Base-by-base conservation (phyloP, 2,797 vertebrate species). In the Phoeniculus purpureus region DNA sequence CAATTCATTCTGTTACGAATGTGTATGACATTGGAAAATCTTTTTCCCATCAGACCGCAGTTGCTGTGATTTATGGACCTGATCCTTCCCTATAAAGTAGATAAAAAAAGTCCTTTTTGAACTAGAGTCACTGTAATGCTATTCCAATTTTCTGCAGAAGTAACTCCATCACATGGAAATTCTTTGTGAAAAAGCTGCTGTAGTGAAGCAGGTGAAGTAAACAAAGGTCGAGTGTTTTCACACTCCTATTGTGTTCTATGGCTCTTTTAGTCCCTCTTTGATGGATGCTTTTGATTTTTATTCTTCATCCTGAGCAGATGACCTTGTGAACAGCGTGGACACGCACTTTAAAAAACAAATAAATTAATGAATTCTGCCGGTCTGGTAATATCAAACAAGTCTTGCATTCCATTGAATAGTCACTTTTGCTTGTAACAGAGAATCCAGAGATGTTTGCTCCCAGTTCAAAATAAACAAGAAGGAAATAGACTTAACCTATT, bases 1-100 rank as follows among this genome's bases (percentile, higher is more conserved):
- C 82, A 86, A 89, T 95, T 84, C 74, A 52, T 90, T 91, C 80
- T 88, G 32, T 84, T 85, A 87, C 5, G 43, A 94, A 88, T 1
- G 9, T 58, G 60, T 67, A 91, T 93, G 91, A 87, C 89, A 94
- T 51, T 81, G 85, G 73, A 88, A 94, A 94, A 94, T 61, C 22
- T 83, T 89, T 70, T 94, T 85, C 32, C 17, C 27, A 78, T 80
- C 56, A 47, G 60, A 81, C 25, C 50, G 62, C 22, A 58, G 14
- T 31, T 92, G 27, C 18, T 91, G 37, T 92, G 87, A 95, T 95
- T 92, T 93, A 94, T 93, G 82, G 74, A 85, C 64, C 66, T 94
- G 87, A 87, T 94, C 50, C 68, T 88, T 54, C 60, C 47, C 45
- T 67, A 25, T 70, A 90, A 87, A 89, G 59, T 32, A 94, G 70